Base-by-base conservation (phyloP, 2,797 vertebrate genomes). In the Craterocephalus amniculus region DNA sequence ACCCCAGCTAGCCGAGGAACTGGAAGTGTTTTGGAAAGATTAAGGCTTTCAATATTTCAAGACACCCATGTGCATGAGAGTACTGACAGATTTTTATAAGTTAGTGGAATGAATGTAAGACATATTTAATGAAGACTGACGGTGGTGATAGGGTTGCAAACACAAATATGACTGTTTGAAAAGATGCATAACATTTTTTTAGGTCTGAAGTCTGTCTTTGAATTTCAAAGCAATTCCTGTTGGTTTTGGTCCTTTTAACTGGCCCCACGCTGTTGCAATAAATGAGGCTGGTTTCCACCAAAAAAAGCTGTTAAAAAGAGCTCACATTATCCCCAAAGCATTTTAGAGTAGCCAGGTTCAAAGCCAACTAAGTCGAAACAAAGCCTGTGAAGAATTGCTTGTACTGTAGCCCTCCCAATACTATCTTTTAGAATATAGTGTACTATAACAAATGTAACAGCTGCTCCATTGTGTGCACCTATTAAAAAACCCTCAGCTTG, bases 1-100 rank as follows among this genome's bases (percentile, higher is more conserved):
- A 74, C 40, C 70, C 55, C 31, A 20, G 58, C 13, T 29, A 24
- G 36, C 61, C 34, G 61, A 49, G 40, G 43, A 32, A 27, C 58
- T 63, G 63, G 3, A 24, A 48, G 18, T 48, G 32, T 29, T 24
- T 27, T 24, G 36, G 10, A 40, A 24, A 49, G 55, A 38, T 26
- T 54, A 6, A 34, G 67, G 24, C 14, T 43, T 59, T 29, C 16
- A 61, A 14, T 22, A 29, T 72, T 59, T 27, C 24, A 76, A 57
- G 27, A 4, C 6, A 66, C 11, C 54, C 6, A 48, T 6, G 26
- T 43, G 26, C 22, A 52, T 13, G 12, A 26, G 22, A 29, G 26
- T 14, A 38, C n/a, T 45, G 24, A n/a, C 26, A 16, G 7, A 52
- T 10, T 20, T 65, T 32, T 10, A 1, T 9, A 16, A 31, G 7